Evolutionary conservation across 2,113 vertebrate species (phyloP).

Genomic region (Actinemys pallida): DNA sequence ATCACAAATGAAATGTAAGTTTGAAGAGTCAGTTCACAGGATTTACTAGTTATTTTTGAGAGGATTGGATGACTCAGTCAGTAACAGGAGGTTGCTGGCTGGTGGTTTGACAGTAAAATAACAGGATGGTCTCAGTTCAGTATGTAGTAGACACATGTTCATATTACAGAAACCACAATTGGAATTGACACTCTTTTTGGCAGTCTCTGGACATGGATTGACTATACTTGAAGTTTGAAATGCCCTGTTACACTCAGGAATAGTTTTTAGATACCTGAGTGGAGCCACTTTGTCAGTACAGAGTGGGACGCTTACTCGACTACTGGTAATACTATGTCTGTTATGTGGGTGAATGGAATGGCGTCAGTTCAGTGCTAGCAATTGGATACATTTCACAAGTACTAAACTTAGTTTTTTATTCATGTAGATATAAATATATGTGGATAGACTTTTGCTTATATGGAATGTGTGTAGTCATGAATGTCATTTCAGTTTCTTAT

Average conservation of each 20-base stretch:
- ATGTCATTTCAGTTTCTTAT: not conserved
- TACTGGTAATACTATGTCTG: not conserved
- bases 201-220: not conserved
- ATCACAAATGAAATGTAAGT: not conserved
- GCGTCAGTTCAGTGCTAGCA: not conserved
- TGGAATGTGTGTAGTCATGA: not conserved
- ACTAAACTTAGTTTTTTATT: conserved; percentile 12
- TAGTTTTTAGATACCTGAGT: not conserved
- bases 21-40: not conserved
- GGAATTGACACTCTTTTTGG: not conserved
- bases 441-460: conserved; percentile 38
- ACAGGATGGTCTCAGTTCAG: not conserved
- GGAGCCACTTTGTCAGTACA: not conserved
- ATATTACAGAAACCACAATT: not conserved
- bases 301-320: not conserved
- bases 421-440: conserved; percentile 16
- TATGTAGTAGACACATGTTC: fast-evolving
- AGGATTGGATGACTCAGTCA: not conserved
- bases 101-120: not conserved
- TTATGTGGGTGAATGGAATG: not conserved
- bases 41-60: not conserved
- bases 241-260: not conserved
- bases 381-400: conserved; percentile 52
- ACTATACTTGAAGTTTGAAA: not conserved
- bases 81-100: not conserved